Base-by-base conservation (phyloP, 2,797 vertebrate species). In the Acanthis flammea region DNA sequence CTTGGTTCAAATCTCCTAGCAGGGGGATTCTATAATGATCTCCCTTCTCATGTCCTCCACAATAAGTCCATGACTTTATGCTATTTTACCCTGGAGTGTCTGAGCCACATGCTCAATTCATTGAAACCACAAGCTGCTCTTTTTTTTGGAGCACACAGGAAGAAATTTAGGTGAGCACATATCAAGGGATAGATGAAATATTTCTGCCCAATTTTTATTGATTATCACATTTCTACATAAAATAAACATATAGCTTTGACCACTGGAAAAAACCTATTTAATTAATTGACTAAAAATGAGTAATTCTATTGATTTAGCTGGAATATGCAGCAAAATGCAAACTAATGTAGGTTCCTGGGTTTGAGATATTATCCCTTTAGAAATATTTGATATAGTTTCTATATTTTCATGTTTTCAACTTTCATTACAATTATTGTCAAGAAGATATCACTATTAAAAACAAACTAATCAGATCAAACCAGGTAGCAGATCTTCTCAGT, bases 351-450 rank as follows among this genome's bases (percentile, higher is more conserved):
- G 27, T 88, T 83, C 85, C 19, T 81, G 37, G 0, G n/a, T 90
- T 93, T 42, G 35, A 84, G 48, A 85, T 39, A 39, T 19, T 67
- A 82, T 90, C 17, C 33, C 21, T 75, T 48, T n/a, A 90, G 41
- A 94, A 92, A 84, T 72, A 84, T 62, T 93, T 91, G 24, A 54
- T 88, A 48, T 47, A 63, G 30, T 75, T 91, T 61, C 91, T 85
- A 41, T 42, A 6, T 47, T 94, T 95, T 91, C 33, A 68, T 87
- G 18, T 95, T 91, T 83, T 88, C 35, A 92, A 6, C 19, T 91
- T 96, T 61, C 16, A 37, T 95, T 76, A 90, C 87, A 55, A 81
- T 92, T 97, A 88, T 70, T 96, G 61, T 13, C 48, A 94, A 92
- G 53, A 35, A 88, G 25, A 92, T n/a, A 50, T 33, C 31, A 66